phyloP scores from a whole-genome alignment of 1,140 invertebrate species.

The Cataglyphis hispanica region DNA sequence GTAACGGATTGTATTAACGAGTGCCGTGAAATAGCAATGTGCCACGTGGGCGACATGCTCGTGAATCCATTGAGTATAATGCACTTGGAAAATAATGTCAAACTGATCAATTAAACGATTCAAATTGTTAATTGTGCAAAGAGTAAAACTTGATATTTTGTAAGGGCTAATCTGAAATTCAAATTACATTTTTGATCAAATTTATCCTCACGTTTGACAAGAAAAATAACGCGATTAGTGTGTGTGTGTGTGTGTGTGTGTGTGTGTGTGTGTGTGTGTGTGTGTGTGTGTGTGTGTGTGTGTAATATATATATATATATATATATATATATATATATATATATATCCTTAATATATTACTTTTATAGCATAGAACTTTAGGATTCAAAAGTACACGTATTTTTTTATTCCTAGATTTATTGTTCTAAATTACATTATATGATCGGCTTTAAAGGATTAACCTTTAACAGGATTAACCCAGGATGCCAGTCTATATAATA shows the following conservation, averaged over 20 bases:
- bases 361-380: constrained; percentile 1
- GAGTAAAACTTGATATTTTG: background rate
- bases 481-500: background rate
- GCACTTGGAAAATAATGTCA: background rate
- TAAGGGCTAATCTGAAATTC: background rate
- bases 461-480: constrained; percentile 25
- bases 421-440: constrained; percentile 9
- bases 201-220: background rate
- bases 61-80: background rate
- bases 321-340: background rate
- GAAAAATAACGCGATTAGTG: too few relatives aligned
- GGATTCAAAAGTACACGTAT: background rate
- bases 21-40: constrained; percentile 23
- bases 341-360: background rate
- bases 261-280: too few relatives aligned
- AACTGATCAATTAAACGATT: background rate
- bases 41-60: constrained; percentile 15
- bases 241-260: too few relatives aligned
- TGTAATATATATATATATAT: too few relatives aligned
- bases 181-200: background rate
- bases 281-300: too few relatives aligned
- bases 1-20: constrained; percentile 28
- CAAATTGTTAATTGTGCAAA: background rate
- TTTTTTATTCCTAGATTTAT: constrained; percentile 12
- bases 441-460: constrained; percentile 35